Base-by-base conservation (phyloP, 2,888 invertebrate genomes). In the Deilephila porcellus region DNA sequence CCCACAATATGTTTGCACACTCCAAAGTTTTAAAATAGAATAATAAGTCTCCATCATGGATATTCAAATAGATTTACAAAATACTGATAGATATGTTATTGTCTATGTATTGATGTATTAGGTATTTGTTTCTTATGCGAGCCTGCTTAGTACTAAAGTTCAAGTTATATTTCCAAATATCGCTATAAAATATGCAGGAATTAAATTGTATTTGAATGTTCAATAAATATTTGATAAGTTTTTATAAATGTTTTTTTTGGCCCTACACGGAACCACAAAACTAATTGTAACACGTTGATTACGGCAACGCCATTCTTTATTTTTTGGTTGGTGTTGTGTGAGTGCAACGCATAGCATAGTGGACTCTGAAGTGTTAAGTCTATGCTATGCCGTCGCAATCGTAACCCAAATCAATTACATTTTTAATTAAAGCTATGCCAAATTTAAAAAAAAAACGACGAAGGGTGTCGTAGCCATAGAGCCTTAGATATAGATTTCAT, bases 191-290 rank as follows among this genome's bases (percentile, higher is more conserved):
- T 53, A 29, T 63, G 53, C 59, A 72, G 37, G 67, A 59, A 34
- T 53, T 60, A n/a, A 34, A 60, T 71, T 45, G n/a, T 76, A 80
- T 77, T 29, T 60, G 59, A 64, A 71, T 73, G 34, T 76, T 70
- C 73, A 72, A 63, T 72, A 72, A 56, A 72, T 72, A 34, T 56
- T 64, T 53, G 53, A 53, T 62, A n/a, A 53, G 3, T 56, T 37
- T 53, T 19, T 37, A 34, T 8, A 56, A 20, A 62, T 63, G n/a
- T 56, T 53, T 72, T 19, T 56, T 64, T 32, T n/a, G 7, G 14
- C 45, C 17, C 1, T 6, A 7, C 4, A 0, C 4, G 4, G 1
- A 45, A 45, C 11, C 45, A 32, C 32, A 32, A 32, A 32, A 32
- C 32, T 32, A 5, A 5, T 32, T 32, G 1, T 32, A 5, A 32